phyloP scores from a whole-genome alignment of 2,113 vertebrate genomes.

The Cephalopterus ornatus region DNA sequence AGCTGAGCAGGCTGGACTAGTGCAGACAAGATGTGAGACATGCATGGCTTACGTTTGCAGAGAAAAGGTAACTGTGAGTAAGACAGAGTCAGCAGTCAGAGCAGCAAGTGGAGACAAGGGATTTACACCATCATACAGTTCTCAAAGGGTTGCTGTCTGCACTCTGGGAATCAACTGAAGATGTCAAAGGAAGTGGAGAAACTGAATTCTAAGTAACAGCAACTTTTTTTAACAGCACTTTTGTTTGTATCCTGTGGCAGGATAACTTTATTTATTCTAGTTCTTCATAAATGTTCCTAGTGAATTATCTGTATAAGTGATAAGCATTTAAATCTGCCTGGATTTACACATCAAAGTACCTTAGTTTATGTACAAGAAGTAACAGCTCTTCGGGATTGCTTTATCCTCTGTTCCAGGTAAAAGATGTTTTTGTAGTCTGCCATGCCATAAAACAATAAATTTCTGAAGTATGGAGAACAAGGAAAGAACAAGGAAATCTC shows the following conservation, averaged over 20 bases:
- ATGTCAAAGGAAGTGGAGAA: not conserved
- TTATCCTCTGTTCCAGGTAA: not conserved
- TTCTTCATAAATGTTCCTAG: not conserved
- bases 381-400: not conserved
- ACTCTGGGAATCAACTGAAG: not conserved
- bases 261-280: not conserved
- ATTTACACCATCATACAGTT: not conserved
- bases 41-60: not conserved
- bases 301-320: not conserved
- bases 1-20: not conserved
- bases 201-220: not conserved
- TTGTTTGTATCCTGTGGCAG: not conserved
- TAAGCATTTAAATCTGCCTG: not conserved
- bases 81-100: not conserved
- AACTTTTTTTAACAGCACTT: not conserved
- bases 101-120: not conserved
- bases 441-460: not conserved
- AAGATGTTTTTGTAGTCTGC: not conserved
- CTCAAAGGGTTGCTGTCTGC: not conserved
- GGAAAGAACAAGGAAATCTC: not conserved
- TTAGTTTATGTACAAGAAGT: not conserved
- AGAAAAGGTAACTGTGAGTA: not conserved
- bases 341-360: not conserved
- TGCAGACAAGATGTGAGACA: not conserved
- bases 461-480: not conserved